Evolutionary conservation across 2,113 vertebrate species (phyloP), one percentile per base, ranked within the genome.

Genomic region (Dicentrarchus labrax): DNA sequence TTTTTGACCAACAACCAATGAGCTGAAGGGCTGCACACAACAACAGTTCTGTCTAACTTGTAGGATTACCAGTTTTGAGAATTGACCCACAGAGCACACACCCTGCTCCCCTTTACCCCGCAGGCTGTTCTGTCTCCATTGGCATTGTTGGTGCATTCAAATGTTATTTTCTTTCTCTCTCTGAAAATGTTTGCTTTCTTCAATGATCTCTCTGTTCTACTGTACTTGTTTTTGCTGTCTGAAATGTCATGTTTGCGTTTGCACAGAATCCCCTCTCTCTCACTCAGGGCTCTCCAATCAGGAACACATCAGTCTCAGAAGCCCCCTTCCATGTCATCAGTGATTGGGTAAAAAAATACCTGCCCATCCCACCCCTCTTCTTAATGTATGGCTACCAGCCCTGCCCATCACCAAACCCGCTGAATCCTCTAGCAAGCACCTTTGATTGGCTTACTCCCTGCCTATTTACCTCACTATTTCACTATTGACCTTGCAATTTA

Each of bases 201-300:
- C 72, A 78, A 91, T 94, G 93, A 93, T 91, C 86, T 94, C 87
- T 94, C 83, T 95, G 89, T 93, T 92, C 72, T 81, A 90, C 86
- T 94, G 90, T 92, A 83, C 90, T 80, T 90, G 83, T 93, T 91
- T 88, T 91, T 95, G 90, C 86, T 94, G 91, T 95, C 90, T 94
- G 90, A 94, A 91, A 87, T 92, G 90, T 93, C 92, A 88, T 94
- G 92, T 94, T 93, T 90, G 90, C 93, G 91, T 94, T 95, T 90
- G 94, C 95, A 95, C 95, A 95, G 95, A 93, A 94, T 95, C 94
- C 95, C 93, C 94, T 96, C 94, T 94, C 95, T 95, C 95, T 94
- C 94, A 93, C 94, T 95, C 94, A 95, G 94, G 94, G 93, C 94
- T 95, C 82, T 89, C 82, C 89, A 91, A 85, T 93, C 92, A 94